Conservation (phyloP, 2,888 invertebrate genomes). For the Salticus scenicus region DNA sequence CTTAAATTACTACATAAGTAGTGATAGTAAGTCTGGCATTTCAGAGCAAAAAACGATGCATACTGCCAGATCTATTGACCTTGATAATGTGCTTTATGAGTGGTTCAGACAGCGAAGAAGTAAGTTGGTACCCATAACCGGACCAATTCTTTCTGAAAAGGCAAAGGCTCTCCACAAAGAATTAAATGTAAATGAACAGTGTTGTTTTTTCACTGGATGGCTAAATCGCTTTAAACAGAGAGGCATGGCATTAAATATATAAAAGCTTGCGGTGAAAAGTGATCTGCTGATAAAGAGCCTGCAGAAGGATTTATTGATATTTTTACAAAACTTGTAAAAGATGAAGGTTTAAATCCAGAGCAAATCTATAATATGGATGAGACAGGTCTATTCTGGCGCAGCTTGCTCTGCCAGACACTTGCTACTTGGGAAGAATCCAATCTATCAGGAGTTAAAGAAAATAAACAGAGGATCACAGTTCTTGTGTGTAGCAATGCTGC, state of each 20-base stretch:
- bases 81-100: constrained; percentile 67
- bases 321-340: background rate
- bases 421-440: background rate
- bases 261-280: background rate
- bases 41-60: background rate
- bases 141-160: constrained; percentile 11
- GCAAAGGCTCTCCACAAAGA: background rate
- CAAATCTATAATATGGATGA: too few relatives aligned
- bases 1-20: background rate
- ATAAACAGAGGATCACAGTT: background rate
- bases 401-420: too few relatives aligned
- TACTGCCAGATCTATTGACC: constrained; percentile 58
- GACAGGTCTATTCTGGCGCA: background rate
- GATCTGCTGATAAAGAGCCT: too few relatives aligned
- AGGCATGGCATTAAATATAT: background rate
- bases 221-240: background rate
- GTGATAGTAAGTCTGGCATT: background rate
- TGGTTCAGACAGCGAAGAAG: background rate
- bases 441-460: background rate
- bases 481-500: background rate
- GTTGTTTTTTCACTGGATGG: background rate
- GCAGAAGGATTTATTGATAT: too few relatives aligned
- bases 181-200: background rate
- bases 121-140: constrained; percentile 3
- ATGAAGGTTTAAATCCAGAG: background rate